phyloP scores from a whole-genome alignment of 2,113 vertebrate species.

The Dasyurus viverrinus region DNA sequence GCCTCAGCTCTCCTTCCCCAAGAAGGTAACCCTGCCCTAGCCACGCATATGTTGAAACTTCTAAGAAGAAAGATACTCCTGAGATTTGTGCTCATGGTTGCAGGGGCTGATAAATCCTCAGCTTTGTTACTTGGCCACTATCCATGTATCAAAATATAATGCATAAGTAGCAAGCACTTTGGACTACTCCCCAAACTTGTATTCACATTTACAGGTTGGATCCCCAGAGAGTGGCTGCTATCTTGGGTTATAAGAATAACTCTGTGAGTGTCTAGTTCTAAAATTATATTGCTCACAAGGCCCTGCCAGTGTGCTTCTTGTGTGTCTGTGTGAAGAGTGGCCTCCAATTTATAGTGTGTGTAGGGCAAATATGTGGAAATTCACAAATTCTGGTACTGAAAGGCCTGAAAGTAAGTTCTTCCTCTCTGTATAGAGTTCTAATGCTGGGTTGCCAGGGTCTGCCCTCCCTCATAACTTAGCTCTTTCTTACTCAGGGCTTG shows the following conservation, averaged over 20 bases:
- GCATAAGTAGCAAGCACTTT: background rate
- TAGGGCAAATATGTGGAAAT: background rate
- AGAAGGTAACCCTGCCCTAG: conserved; percentile 68
- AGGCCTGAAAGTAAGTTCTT: background rate
- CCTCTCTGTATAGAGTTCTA: background rate
- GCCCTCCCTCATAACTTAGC: background rate
- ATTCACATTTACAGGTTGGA: background rate
- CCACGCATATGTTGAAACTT: conserved; percentile 62
- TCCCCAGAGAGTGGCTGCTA: background rate
- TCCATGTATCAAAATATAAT: conserved; percentile 8
- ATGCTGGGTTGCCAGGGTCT: background rate
- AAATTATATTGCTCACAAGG: background rate
- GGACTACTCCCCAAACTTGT: background rate
- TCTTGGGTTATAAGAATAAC: background rate
- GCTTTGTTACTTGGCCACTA: conserved; percentile 62
- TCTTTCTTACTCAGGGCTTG: background rate
- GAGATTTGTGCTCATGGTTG: background rate
- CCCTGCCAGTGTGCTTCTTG: background rate
- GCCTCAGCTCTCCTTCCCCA: conserved; percentile 46
- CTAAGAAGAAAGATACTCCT: conserved; percentile 49
- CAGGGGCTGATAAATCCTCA: conserved; percentile 57
- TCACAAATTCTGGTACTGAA: background rate
- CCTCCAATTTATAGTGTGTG: background rate
- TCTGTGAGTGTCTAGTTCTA: background rate
- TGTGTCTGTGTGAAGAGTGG: background rate